These are phyloP conservation scores for Molossus molossus DNA, from an alignment of 2,797 vertebrate species.

Conservation along the genomic window DNA sequence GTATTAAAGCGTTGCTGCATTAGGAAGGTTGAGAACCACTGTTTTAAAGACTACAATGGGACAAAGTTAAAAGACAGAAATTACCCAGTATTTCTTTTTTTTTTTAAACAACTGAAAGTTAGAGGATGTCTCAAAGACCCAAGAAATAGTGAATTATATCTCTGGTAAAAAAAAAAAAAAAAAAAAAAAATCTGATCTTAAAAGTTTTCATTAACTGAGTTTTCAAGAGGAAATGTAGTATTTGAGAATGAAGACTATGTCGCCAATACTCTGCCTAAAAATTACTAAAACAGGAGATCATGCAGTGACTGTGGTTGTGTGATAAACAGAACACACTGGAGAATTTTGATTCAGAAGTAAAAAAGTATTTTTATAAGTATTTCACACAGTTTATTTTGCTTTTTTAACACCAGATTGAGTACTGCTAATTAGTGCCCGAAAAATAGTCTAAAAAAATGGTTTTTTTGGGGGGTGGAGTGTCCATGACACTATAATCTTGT, in stretches of 20 bases:
- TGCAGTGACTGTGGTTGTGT: not conserved
- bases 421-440: not conserved
- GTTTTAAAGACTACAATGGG: conserved; percentile 51
- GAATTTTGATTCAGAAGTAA: not conserved
- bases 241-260: conserved; percentile 18
- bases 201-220: conserved; percentile 26
- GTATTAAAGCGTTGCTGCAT: too few relatives aligned
- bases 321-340: not conserved
- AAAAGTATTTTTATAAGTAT: not conserved
- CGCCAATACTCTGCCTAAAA: not conserved
- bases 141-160: conserved; percentile 59
- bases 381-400: not conserved
- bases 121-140: not conserved
- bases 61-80: not conserved
- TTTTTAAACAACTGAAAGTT: conserved; percentile 40
- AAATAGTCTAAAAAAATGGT: not conserved
- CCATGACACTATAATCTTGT: not conserved
- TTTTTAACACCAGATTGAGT: not conserved
- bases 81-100: conserved; percentile 59
- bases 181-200: conserved; percentile 8
- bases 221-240: not conserved
- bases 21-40: too few relatives aligned
- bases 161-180: conserved; percentile 25
- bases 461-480: not conserved
- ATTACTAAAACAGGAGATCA: not conserved